Evolutionary conservation across 2,888 invertebrate species (phyloP).

Genomic region (Heliconius sara): DNA sequence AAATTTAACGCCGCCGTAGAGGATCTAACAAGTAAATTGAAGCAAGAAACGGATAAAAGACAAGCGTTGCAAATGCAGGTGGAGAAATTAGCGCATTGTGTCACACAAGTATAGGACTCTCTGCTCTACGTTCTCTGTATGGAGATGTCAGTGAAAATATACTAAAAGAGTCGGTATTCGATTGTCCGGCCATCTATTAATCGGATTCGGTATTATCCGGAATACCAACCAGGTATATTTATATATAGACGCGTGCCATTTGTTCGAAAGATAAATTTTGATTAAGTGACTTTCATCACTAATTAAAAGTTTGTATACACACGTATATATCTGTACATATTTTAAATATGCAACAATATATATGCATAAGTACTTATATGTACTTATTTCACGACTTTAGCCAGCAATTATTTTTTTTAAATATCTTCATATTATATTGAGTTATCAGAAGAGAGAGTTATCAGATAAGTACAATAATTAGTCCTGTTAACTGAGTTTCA

Average conservation of each 20-base stretch:
- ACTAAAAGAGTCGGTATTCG: background rate
- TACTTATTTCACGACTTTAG: background rate
- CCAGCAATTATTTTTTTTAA: too few species aligned
- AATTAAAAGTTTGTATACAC: too few species aligned
- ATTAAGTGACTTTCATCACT: too few species aligned
- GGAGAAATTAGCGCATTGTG: conserved; percentile 88
- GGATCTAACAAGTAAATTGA: conserved; percentile 85
- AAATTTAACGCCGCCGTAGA: conserved; percentile 85
- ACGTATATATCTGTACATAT: too few species aligned
- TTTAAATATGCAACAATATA: background rate
- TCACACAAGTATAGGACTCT: conserved; percentile 86
- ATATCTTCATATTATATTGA: background rate
- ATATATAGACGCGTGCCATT: background rate
- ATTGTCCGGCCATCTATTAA: background rate
- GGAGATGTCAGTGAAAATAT: conserved; percentile 4
- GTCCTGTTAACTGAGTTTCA: too few species aligned
- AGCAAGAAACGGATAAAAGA: conserved; percentile 86
- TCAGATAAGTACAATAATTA: background rate
- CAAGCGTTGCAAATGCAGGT: conserved; percentile 86
- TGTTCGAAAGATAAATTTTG: background rate
- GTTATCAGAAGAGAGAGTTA: background rate
- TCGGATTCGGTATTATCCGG: background rate
- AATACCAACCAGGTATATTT: background rate
- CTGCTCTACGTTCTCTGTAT: background rate
- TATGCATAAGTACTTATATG: background rate